These are phyloP conservation scores for Drymodes brunneopygia DNA, from an alignment of 2,113 vertebrate genomes.

Conservation along the genomic window DNA sequence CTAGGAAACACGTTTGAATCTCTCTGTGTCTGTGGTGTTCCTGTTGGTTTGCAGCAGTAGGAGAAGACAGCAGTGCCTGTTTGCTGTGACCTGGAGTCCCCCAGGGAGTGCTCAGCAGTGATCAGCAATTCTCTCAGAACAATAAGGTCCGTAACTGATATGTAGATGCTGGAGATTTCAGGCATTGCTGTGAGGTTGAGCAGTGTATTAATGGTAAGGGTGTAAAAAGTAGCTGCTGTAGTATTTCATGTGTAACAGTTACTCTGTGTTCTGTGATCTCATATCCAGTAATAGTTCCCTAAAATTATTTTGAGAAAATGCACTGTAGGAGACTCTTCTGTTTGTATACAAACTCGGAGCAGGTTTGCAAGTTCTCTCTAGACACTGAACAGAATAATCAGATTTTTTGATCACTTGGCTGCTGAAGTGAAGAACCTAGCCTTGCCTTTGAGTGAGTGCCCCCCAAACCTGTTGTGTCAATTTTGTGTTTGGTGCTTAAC, in stretches of 20 bases:
- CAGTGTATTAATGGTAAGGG: neutral
- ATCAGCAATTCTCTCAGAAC: neutral
- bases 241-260: neutral
- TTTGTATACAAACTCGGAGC: neutral
- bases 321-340: neutral
- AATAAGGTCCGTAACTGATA: rapidly evolving
- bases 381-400: neutral
- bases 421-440: neutral
- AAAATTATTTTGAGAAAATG: neutral
- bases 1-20: neutral
- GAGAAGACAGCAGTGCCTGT: neutral
- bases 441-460: neutral
- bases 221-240: neutral
- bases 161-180: rapidly evolving
- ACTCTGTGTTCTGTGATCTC: neutral
- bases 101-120: neutral
- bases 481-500: neutral
- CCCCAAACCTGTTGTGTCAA: neutral
- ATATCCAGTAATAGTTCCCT: neutral
- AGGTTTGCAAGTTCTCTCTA: neutral
- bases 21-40: neutral
- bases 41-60: neutral
- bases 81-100: neutral
- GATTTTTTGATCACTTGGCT: neutral
- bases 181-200: neutral